phyloP scores from a whole-genome alignment of 2,113 vertebrate species.

The Nyctereutes procyonoides region DNA sequence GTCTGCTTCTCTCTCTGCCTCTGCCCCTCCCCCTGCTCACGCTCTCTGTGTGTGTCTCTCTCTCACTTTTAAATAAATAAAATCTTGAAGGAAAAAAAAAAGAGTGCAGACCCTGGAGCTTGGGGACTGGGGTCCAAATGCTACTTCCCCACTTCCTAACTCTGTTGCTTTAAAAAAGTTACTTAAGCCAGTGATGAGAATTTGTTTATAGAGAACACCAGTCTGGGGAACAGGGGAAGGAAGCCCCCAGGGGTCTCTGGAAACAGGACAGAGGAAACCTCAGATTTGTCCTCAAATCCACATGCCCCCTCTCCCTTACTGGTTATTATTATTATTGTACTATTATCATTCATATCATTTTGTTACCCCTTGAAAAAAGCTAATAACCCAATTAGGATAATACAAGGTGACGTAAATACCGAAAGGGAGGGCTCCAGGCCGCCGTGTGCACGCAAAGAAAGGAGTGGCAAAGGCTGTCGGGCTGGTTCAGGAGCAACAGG shows the following conservation, averaged over 20 bases:
- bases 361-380: background rate
- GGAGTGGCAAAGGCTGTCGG: background rate
- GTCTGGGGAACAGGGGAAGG: background rate
- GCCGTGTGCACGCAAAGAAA: background rate
- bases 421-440: background rate
- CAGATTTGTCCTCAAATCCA: background rate
- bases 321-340: too few species aligned
- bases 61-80: background rate
- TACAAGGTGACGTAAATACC: background rate
- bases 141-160: background rate
- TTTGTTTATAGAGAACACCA: background rate
- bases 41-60: background rate
- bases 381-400: background rate
- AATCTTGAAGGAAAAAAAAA: background rate
- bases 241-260: background rate
- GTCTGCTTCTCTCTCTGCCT: background rate
- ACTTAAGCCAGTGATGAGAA: background rate
- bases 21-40: background rate
- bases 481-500: conserved; percentile 16
- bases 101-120: background rate
- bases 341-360: background rate
- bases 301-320: accelerated
- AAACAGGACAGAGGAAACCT: background rate
- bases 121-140: background rate
- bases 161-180: background rate